phyloP scores from a whole-genome alignment of 2,888 invertebrate genomes.

The Agriopis marginaria region DNA sequence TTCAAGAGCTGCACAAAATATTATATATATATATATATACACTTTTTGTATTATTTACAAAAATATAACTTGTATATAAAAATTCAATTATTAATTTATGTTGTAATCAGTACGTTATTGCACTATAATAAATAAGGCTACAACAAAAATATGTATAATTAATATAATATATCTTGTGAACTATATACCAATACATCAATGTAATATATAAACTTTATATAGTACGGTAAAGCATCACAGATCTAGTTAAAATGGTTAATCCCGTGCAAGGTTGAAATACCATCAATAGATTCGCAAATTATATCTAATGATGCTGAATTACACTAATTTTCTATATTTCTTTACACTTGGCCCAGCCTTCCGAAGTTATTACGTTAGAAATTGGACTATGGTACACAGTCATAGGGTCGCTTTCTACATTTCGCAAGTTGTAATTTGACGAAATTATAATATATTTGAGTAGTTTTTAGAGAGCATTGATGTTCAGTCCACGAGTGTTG shows the following conservation, averaged over 20 bases:
- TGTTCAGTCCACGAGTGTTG: no score
- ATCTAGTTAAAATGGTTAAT: slow-evolving; percentile 43
- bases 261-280: slow-evolving; percentile 3
- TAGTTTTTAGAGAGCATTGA: no score
- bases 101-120: slow-evolving; percentile 30
- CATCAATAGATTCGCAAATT: slow-evolving; percentile 9
- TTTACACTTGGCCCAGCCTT: slow-evolving; percentile 79
- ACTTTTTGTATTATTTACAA: slow-evolving; percentile 5
- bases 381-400: slow-evolving; percentile 21
- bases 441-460: background rate
- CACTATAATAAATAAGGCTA: slow-evolving; percentile 30
- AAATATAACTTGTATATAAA: slow-evolving; percentile 3
- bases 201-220: slow-evolving; percentile 24
- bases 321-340: slow-evolving; percentile 34
- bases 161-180: slow-evolving; percentile 12
- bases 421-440: background rate
- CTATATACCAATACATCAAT: slow-evolving; percentile 7
- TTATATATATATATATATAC: background rate
- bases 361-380: slow-evolving; percentile 19
- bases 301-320: slow-evolving; percentile 16
- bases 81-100: background rate
- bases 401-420: background rate
- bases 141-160: slow-evolving; percentile 9
- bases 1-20: background rate
- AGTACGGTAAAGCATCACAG: slow-evolving; percentile 52